phyloP scores from a whole-genome alignment of 1,140 invertebrate genomes.

The Heliothis subflexa region DNA sequence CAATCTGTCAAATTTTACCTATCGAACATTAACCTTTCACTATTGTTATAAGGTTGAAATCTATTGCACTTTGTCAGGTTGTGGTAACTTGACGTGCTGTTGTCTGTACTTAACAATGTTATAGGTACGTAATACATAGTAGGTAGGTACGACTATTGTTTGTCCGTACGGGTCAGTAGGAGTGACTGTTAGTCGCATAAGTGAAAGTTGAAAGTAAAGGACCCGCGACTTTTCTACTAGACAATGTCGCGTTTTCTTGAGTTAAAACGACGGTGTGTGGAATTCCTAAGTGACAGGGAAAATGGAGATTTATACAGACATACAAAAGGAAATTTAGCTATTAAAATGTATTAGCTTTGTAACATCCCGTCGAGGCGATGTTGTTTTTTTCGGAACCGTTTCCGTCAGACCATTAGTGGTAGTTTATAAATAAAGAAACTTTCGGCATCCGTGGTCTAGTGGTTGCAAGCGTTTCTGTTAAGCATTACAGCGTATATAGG shows the following conservation, averaged over 20 bases:
- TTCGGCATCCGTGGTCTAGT: no score
- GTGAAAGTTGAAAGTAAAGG: conserved; percentile 75
- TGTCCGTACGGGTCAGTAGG: conserved; percentile 49
- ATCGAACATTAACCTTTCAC: no score
- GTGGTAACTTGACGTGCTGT: no score
- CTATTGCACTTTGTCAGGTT: no score
- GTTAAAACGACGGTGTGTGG: neutral
- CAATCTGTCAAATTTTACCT: no score
- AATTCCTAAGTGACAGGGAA: neutral
- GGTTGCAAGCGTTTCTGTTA: no score
- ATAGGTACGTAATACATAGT: no score
- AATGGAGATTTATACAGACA: neutral
- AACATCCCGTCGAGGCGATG: neutral
- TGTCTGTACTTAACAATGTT: no score
- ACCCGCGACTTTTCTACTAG: conserved; percentile 54
- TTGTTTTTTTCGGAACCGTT: neutral
- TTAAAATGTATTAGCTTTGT: neutral
- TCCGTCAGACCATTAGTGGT: neutral
- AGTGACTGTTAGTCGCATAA: conserved; percentile 50
- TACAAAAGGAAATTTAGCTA: neutral
- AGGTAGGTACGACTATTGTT: conserved; percentile 45
- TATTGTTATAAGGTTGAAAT: no score
- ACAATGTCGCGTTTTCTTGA: conserved; percentile 28
- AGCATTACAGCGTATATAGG: no score
- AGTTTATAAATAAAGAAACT: no score